phyloP scores from a whole-genome alignment of 2,888 invertebrate genomes.

The Serripes groenlandicus region DNA sequence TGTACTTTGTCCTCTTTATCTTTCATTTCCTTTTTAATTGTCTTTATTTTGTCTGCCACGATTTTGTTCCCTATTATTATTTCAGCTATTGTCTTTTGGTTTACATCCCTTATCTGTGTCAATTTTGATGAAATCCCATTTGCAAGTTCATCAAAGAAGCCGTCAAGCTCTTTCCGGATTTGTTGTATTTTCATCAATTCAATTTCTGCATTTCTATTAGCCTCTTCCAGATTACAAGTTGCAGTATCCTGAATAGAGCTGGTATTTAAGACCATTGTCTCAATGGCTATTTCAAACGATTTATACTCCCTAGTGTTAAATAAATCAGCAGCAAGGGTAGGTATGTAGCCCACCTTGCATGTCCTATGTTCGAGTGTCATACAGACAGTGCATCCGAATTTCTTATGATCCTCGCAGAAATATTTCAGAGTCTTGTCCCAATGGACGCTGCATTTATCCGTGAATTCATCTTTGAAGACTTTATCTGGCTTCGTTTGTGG shows the following conservation, averaged over 20 bases:
- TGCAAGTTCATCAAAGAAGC: background rate
- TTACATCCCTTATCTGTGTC: background rate
- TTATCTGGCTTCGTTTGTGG: background rate
- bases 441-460: conserved; percentile 8
- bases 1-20: background rate
- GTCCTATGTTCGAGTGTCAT: conserved; percentile 18
- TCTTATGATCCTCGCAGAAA: conserved; percentile 22
- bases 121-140: no score
- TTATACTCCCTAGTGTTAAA: conserved; percentile 10
- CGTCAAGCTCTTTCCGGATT: background rate
- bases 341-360: conserved; percentile 10
- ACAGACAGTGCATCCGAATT: conserved; percentile 27
- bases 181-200: background rate
- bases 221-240: background rate
- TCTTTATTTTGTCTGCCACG: background rate
- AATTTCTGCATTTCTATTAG: background rate
- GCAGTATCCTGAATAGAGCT: background rate
- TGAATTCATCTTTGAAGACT: background rate
- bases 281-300: background rate
- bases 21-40: background rate
- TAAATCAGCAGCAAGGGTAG: background rate
- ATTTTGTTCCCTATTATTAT: background rate
- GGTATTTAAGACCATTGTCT: background rate
- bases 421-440: conserved; percentile 3
- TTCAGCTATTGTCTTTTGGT: background rate